These are phyloP conservation scores for Ifrita kowaldi DNA, from an alignment of 2,113 vertebrate species.

Conservation along the genomic window DNA sequence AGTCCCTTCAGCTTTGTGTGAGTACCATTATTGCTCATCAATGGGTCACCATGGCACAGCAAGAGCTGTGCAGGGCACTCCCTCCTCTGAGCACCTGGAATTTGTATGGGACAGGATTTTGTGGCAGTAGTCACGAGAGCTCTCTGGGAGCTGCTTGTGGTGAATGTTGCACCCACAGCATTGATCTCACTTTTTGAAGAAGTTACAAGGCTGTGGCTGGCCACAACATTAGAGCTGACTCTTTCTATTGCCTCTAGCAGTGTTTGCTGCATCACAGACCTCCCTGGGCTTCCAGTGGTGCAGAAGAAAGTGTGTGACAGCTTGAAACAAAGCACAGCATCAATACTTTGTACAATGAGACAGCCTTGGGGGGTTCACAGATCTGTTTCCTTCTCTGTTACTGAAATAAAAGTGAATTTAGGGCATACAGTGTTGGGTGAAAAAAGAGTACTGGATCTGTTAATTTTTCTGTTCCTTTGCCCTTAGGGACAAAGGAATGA, in stretches of 20 bases:
- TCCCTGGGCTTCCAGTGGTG: not conserved
- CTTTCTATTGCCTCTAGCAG: not conserved
- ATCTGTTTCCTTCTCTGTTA: not conserved
- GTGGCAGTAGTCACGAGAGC: not conserved
- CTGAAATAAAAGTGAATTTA: not conserved
- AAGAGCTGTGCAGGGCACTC: not conserved
- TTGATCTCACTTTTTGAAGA: not conserved
- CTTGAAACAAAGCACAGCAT: not conserved
- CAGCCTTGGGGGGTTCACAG: not conserved
- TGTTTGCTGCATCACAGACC: not conserved
- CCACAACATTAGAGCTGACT: not conserved
- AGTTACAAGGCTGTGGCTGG: not conserved
- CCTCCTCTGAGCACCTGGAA: not conserved
- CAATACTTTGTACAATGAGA: not conserved
- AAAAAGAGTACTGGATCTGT: not conserved
- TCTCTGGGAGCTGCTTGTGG: not conserved
- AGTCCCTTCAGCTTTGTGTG: slow-evolving; percentile 84
- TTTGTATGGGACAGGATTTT: not conserved
- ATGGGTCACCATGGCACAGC: not conserved
- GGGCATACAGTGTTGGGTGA: not conserved
- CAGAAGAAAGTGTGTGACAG: not conserved
- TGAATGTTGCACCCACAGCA: not conserved
- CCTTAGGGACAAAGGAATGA: slow-evolving; percentile 80
- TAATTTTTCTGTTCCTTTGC: not conserved
- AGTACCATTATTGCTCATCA: not conserved